Evolutionary conservation across 2,797 vertebrate genomes (phyloP).

Genomic region (Microchirus variegatus): DNA sequence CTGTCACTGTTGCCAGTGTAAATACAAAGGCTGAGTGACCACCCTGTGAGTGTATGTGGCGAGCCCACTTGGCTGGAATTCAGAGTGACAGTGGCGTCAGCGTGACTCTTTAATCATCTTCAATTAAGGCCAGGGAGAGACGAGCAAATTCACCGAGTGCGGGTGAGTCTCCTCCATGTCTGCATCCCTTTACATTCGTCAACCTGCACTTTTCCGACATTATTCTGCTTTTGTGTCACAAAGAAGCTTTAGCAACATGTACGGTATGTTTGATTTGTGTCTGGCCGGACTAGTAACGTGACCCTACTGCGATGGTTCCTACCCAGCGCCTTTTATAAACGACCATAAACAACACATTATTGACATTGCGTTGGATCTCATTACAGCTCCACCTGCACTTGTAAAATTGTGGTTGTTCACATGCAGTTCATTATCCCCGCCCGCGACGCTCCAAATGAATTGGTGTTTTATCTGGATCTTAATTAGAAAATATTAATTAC

Average conservation of each 20-base stretch:
- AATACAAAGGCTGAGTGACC: conserved; percentile 77
- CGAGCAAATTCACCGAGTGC: conserved; percentile 37
- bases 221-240: conserved; percentile 3
- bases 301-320: conserved; percentile 31
- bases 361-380: neutral
- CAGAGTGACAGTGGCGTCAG: conserved; percentile 72
- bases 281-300: conserved; percentile 27
- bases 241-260: conserved; percentile 26
- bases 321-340: neutral
- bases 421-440: neutral
- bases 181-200: conserved; percentile 23
- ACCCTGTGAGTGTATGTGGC: conserved; percentile 72
- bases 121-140: conserved; percentile 79
- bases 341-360: neutral
- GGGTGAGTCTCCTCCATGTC: conserved; percentile 35
- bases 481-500: too few relatives aligned
- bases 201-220: neutral
- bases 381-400: neutral
- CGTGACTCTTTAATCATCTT: conserved; percentile 79
- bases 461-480: neutral
- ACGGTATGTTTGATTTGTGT: conserved; percentile 68
- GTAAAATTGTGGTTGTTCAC: neutral
- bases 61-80: conserved; percentile 68
- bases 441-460: neutral
- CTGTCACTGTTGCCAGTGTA: conserved; percentile 62